Conservation (phyloP, 2,888 invertebrate species). For the Polymixis lichenea region DNA sequence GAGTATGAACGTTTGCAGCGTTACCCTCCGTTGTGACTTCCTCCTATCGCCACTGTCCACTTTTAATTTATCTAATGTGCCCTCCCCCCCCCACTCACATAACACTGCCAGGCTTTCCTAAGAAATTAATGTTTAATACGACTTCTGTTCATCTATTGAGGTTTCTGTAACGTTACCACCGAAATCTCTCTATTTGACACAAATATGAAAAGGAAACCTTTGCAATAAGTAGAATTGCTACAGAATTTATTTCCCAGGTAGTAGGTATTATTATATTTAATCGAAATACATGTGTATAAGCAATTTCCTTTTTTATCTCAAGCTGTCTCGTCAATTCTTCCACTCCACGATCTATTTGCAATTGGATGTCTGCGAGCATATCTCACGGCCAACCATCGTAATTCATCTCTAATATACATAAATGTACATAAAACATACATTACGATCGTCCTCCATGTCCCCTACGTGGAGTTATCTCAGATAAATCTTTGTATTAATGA, state of each 20-base stretch:
- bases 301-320: slow-evolving; percentile 43
- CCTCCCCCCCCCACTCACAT: slow-evolving; percentile 39
- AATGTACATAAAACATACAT: slow-evolving; percentile 68
- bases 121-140: slow-evolving; percentile 54
- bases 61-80: slow-evolving; percentile 77
- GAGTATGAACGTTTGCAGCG: slow-evolving; percentile 73
- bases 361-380: slow-evolving; percentile 63
- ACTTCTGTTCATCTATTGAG: slow-evolving; percentile 18
- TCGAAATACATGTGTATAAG: slow-evolving; percentile 19
- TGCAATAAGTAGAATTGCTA: slow-evolving; percentile 5
- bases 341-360: slow-evolving; percentile 59
- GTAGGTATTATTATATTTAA: slow-evolving; percentile 13
- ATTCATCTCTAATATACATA: slow-evolving; percentile 66
- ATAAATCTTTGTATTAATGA: slow-evolving; percentile 68
- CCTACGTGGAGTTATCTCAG: slow-evolving; percentile 62
- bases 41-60: slow-evolving; percentile 68
- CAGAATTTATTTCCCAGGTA: slow-evolving; percentile 15
- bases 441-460: slow-evolving; percentile 57
- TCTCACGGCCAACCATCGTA: slow-evolving; percentile 55
- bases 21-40: slow-evolving; percentile 67
- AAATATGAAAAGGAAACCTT: slow-evolving; percentile 2
- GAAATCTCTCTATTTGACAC: slow-evolving; percentile 6
- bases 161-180: neutral
- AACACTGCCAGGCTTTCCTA: slow-evolving; percentile 52
- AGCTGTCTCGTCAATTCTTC: slow-evolving; percentile 62